Base-by-base conservation (phyloP, 2,113 vertebrate species). In the Serranochromis macrocephalus region DNA sequence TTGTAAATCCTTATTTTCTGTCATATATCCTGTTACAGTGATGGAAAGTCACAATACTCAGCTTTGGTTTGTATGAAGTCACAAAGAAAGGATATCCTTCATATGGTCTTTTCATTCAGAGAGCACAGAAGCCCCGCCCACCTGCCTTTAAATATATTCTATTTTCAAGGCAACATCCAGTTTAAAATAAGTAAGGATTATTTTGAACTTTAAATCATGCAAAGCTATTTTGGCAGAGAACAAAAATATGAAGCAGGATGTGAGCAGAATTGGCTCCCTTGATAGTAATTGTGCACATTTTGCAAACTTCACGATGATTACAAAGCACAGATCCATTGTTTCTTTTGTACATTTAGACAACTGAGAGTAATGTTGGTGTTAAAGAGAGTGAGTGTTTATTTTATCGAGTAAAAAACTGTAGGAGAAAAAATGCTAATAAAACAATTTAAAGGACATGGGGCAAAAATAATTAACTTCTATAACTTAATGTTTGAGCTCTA, bases 241-340 rank as follows among this genome's bases (percentile, higher is more conserved):
- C 26, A 31, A 49, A 31, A 49, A 49, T 31, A 78, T n/a, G 42
- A 26, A 42, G n/a, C 38, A 26, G 5, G 21, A n/a, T 31, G 4
- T 49, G 45, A 78, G 45, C 45, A 49, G 42, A 47, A 29, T 29
- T 26, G 21, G 9, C 21, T 45, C 1, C 5, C 8, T 42, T 42
- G n/a, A 71, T 5, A 75, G 14, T 75, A 47, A 63, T 63, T n/a
- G 58, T 63, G 58, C 29, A 63, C 29, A 33, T 36, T 63, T 63
- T 36, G 14, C 57, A 31, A 24, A 71, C 17, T 4, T 24, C 1
- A 0, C 3, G 3, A 0, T 24, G 40, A 71, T 42, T 42, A 16
- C 38, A 42, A 47, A 73, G 14, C 26, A 26, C 42, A 19, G 42
- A 29, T 0, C 42, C 1, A 11, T 31, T 49, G 24, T 31, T 49